Evolutionary conservation across 2,797 vertebrate species (phyloP).

Genomic region (Periparus ater): DNA sequence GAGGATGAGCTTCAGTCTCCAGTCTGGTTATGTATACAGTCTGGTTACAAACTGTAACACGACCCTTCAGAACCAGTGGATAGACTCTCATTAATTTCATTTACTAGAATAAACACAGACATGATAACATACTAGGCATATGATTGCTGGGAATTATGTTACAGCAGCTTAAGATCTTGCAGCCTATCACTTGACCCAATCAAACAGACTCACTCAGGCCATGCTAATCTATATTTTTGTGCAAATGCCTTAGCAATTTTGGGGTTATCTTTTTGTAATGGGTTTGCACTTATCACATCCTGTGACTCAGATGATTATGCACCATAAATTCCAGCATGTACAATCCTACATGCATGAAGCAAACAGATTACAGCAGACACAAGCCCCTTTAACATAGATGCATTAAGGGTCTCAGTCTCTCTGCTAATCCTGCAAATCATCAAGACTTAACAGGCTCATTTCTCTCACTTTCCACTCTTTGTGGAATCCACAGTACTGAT

Average conservation of each 20-base stretch:
- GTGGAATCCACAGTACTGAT: neutral
- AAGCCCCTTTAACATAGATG: fast-evolving
- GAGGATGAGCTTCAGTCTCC: neutral
- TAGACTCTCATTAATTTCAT: neutral
- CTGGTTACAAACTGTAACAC: neutral
- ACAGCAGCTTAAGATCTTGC: neutral
- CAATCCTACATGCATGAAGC: neutral
- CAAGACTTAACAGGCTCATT: neutral
- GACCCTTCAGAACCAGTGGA: neutral
- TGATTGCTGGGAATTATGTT: neutral
- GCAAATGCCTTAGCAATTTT: neutral
- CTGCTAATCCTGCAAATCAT: neutral
- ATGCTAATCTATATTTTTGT: neutral
- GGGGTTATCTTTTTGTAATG: too few relatives aligned
- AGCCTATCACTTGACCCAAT: neutral
- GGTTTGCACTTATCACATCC: neutral
- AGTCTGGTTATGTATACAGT: fast-evolving
- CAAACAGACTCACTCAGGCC: neutral
- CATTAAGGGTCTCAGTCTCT: neutral
- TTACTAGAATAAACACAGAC: neutral
- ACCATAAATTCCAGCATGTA: neutral
- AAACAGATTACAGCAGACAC: neutral
- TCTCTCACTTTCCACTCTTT: neutral
- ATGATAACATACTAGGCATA: neutral
- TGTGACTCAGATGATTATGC: neutral